Conservation (phyloP, 2,888 invertebrate genomes). For the Magallana nippona region DNA sequence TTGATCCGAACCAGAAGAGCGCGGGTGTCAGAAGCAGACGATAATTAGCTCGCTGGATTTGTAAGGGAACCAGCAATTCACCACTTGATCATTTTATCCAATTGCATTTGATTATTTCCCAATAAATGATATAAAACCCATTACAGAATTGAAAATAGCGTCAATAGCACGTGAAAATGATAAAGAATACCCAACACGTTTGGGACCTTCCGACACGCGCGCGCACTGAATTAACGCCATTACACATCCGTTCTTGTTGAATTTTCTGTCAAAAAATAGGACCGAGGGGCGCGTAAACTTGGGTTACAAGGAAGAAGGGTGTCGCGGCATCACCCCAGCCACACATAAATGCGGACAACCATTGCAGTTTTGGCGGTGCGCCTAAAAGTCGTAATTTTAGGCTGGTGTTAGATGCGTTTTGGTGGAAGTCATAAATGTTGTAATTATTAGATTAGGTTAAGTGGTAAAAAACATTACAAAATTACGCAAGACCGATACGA, state of each 20-base stretch:
- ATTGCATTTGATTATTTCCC: constrained; percentile 50
- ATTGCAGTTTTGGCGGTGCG: constrained; percentile 45
- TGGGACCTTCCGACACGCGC: constrained; percentile 46
- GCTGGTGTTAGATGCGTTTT: constrained; percentile 50
- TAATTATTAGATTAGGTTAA: constrained; percentile 45
- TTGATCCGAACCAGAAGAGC: constrained; percentile 20
- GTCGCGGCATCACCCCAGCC: constrained; percentile 40
- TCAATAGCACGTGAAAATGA: constrained; percentile 50
- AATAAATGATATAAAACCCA: constrained; percentile 55
- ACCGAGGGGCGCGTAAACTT: constrained; percentile 46
- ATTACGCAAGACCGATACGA: constrained; percentile 43
- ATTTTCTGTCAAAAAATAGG: constrained; percentile 43
- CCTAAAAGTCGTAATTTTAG: constrained; percentile 45
- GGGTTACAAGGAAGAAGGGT: constrained; percentile 45
- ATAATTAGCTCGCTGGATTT: constrained; percentile 25
- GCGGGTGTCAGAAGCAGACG: constrained; percentile 33
- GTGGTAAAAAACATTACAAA: constrained; percentile 47
- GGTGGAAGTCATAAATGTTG: constrained; percentile 46
- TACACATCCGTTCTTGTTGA: constrained; percentile 49
- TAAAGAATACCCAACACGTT: constrained; percentile 48
- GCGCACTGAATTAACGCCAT: constrained; percentile 49
- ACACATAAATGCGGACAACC: constrained; percentile 49
- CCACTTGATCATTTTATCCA: constrained; percentile 47
- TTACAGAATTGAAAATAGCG: constrained; percentile 51
- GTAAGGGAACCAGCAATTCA: constrained; percentile 38